These are phyloP conservation scores for Aviceda subcristata DNA, from an alignment of 2,113 vertebrate species.

Conservation along the genomic window DNA sequence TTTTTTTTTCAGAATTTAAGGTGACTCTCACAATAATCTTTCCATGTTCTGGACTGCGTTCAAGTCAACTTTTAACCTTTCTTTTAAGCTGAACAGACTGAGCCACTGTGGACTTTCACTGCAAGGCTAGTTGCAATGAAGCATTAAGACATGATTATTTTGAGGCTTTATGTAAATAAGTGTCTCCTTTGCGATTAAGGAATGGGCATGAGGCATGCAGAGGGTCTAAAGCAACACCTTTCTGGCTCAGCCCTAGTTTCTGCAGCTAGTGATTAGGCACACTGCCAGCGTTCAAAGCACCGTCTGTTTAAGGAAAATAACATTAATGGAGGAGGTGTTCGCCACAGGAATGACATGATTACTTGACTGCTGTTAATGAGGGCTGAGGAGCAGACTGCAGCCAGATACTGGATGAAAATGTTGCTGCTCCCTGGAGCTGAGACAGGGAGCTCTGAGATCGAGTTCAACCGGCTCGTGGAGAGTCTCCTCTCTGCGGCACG, in stretches of 20 bases:
- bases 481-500: neutral
- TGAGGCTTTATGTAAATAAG: neutral
- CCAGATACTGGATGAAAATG: neutral
- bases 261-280: neutral
- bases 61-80: neutral
- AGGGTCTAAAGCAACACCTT: neutral
- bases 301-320: neutral
- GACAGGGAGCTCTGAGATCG: neutral
- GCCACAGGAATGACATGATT: neutral
- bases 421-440: neutral
- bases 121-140: neutral
- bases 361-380: neutral
- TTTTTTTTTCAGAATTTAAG: neutral
- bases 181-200: neutral
- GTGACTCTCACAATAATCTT: neutral
- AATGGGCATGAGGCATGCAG: neutral
- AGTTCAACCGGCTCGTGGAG: neutral
- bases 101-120: neutral
- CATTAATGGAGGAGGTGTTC: neutral
- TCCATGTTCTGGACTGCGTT: neutral
- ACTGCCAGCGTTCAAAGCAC: neutral
- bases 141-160: neutral
- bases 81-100: neutral
- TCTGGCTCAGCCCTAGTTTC: neutral
- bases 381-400: neutral